Evolutionary conservation across 2,888 invertebrate genomes (phyloP).

Genomic region (Nezara viridula): DNA sequence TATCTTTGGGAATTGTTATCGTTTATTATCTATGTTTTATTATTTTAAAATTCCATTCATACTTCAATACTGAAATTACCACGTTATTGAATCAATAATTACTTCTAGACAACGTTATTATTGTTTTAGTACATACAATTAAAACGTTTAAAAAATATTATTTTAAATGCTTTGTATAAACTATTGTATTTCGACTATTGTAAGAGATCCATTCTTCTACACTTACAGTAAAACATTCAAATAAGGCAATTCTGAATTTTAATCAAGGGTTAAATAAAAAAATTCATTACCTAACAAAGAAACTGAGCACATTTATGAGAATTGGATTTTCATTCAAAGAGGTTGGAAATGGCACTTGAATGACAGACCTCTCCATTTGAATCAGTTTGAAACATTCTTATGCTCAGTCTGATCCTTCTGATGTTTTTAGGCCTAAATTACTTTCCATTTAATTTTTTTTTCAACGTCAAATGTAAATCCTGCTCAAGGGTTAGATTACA

Average conservation of each 20-base stretch:
- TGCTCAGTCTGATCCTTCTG: neutral
- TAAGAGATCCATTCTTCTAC: no score
- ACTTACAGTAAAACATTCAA: no score
- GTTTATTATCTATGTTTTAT: no score
- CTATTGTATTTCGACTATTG: no score
- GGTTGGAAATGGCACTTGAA: neutral
- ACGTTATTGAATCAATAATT: no score
- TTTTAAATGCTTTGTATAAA: no score
- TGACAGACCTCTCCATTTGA: neutral
- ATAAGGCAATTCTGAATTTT: neutral
- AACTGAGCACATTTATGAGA: constrained; percentile 13
- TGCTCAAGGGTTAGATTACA: constrained; percentile 33
- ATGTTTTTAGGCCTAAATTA: constrained; percentile 12
- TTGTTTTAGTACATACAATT: no score
- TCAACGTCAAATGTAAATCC: neutral
- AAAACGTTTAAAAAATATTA: no score
- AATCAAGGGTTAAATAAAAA: neutral
- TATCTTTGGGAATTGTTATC: no score
- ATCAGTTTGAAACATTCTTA: constrained; percentile 16
- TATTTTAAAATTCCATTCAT: no score
- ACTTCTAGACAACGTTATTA: no score
- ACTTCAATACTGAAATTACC: no score
- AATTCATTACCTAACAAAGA: neutral
- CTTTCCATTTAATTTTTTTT: neutral
- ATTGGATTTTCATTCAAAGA: constrained; percentile 20